Percentiles rank a stretch among this genome's conserved stretches.
These are phyloP conservation scores for Sebastes umbrosus DNA, from an alignment of 2,797 vertebrate genomes.

Conservation along the genomic window DNA sequence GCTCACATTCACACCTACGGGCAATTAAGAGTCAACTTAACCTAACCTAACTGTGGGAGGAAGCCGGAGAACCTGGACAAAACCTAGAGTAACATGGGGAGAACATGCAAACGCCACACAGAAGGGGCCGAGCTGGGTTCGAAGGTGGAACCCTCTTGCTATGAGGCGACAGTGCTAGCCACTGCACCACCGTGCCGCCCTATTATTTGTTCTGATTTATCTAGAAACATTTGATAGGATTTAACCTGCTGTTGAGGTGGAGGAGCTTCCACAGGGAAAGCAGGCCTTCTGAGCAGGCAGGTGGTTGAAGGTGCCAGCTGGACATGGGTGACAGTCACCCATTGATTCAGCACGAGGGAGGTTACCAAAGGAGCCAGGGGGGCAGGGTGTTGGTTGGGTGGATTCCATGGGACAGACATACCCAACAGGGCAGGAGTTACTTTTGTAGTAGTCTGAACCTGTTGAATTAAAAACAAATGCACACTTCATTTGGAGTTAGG, in stretches of 20 bases:
- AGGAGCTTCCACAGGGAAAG: constrained; percentile 91
- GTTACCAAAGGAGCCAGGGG: constrained; percentile 86
- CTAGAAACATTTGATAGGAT: neutral
- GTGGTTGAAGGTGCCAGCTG: constrained; percentile 88
- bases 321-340: constrained; percentile 86
- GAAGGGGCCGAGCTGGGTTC: too few relatives aligned
- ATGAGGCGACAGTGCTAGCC: too few relatives aligned
- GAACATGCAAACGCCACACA: fast-evolving
- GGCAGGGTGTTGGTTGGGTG: constrained; percentile 82
- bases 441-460: constrained; percentile 82
- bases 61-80: too few relatives aligned
- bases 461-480: constrained; percentile 7
- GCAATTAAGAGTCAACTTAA: too few relatives aligned
- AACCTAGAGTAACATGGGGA: too few relatives aligned
- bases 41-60: too few relatives aligned
- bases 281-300: constrained; percentile 87
- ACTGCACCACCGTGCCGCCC: too few relatives aligned
- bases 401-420: constrained; percentile 84
- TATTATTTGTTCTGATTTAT: neutral
- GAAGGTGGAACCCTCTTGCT: too few relatives aligned
- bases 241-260: constrained; percentile 86
- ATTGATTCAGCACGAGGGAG: constrained; percentile 57
- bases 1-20: too few relatives aligned
- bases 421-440: constrained; percentile 84
- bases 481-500: neutral